Percentiles rank a stretch among this genome's conserved stretches.
Evolutionary conservation across 2,888 invertebrate genomes (phyloP).

Genomic region (Dynastes hyllus): DNA sequence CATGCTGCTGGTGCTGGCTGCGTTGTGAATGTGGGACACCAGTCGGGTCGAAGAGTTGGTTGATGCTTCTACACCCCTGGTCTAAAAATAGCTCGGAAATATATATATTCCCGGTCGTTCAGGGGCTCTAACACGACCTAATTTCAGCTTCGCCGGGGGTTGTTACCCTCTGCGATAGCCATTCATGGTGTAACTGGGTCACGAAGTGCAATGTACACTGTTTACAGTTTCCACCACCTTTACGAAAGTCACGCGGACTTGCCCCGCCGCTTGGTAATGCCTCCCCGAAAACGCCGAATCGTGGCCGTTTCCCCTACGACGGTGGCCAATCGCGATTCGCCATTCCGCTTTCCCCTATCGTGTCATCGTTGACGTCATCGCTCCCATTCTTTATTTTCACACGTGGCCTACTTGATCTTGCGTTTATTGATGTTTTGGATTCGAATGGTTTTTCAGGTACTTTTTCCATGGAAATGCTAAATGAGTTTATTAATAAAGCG

Average conservation of each 20-base stretch:
- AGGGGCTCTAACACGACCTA: slow-evolving; percentile 63
- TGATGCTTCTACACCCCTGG: slow-evolving; percentile 37
- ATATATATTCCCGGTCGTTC: slow-evolving; percentile 56
- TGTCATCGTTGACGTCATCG: slow-evolving; percentile 65
- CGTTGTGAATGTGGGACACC: slow-evolving; percentile 50
- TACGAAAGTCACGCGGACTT: slow-evolving; percentile 52
- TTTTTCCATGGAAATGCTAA: slow-evolving; percentile 31
- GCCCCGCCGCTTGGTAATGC: slow-evolving; percentile 50
- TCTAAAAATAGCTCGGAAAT: slow-evolving; percentile 57
- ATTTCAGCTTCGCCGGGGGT: slow-evolving; percentile 67
- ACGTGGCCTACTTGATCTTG: slow-evolving; percentile 64
- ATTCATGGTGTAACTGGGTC: slow-evolving; percentile 68
- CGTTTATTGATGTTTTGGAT: slow-evolving; percentile 64
- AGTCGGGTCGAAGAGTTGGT: slow-evolving; percentile 41
- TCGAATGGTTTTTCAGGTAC: slow-evolving; percentile 44
- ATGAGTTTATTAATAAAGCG: slow-evolving; percentile 42
- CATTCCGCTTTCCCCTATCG: slow-evolving; percentile 59
- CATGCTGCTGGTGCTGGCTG: slow-evolving; percentile 32
- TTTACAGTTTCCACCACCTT: slow-evolving; percentile 58
- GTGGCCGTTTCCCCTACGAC: slow-evolving; percentile 30
- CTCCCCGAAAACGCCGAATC: slow-evolving; percentile 31
- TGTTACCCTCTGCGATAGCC: slow-evolving; percentile 68
- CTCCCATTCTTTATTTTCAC: slow-evolving; percentile 64
- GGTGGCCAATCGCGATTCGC: slow-evolving; percentile 55
- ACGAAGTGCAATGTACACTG: slow-evolving; percentile 64